These are phyloP conservation scores for Cynopterus sphinx DNA, from an alignment of 2,797 vertebrate genomes.

Conservation along the genomic window DNA sequence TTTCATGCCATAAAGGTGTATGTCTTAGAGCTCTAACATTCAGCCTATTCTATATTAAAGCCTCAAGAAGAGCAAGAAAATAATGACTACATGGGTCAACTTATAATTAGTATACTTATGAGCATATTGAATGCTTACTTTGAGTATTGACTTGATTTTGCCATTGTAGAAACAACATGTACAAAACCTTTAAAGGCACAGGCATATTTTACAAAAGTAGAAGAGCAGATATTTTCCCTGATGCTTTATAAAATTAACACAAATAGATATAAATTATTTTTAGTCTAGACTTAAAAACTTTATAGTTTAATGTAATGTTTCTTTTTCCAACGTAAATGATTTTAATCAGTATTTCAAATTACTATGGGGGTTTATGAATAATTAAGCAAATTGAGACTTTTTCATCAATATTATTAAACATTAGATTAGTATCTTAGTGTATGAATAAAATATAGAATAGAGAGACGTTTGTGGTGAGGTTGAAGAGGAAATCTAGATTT, in stretches of 20 bases:
- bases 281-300: conserved; percentile 15
- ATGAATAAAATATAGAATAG: conserved; percentile 15
- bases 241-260: not conserved
- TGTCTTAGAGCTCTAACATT: not conserved
- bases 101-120: conserved; percentile 15
- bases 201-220: conserved; percentile 19
- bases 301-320: not conserved
- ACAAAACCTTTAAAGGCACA: not conserved
- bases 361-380: not conserved
- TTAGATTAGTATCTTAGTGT: not conserved
- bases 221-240: conserved; percentile 19
- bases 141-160: conserved; percentile 40
- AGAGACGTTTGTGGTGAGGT: conserved; percentile 35
- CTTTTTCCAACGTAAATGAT: not conserved
- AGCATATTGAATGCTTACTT: conserved; percentile 31
- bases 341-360: conserved; percentile 30
- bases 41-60: not conserved
- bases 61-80: conserved; percentile 33
- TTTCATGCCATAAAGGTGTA: conserved; percentile 22
- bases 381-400: conserved; percentile 10
- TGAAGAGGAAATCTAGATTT: conserved; percentile 40
- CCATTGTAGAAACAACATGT: conserved; percentile 15
- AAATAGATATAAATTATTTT: not conserved
- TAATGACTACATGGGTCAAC: not conserved
- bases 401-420: conserved; percentile 44